These are phyloP conservation scores for Chiloscyllium plagiosum DNA, from an alignment of 2,113 vertebrate genomes.

Conservation along the genomic window DNA sequence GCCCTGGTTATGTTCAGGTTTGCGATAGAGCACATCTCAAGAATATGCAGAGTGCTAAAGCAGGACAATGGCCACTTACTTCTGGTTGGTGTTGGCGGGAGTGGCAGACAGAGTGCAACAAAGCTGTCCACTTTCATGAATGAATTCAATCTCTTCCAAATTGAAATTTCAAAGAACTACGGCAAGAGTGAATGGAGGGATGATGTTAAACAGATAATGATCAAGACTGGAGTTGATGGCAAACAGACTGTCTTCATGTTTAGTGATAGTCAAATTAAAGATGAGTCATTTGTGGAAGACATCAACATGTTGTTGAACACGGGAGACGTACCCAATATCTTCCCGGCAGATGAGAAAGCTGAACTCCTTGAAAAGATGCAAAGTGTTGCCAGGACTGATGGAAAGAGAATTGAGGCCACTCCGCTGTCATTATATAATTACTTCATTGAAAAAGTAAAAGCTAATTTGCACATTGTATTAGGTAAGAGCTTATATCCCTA, in stretches of 20 bases:
- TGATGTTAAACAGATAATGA: constrained; percentile 77
- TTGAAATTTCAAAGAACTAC: constrained; percentile 80
- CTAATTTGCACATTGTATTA: constrained; percentile 83
- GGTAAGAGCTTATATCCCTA: constrained; percentile 53
- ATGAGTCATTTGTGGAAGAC: constrained; percentile 80
- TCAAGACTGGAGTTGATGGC: constrained; percentile 65
- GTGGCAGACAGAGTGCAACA: constrained; percentile 74
- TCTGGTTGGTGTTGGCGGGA: constrained; percentile 78
- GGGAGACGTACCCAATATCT: constrained; percentile 82
- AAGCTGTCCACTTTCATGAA: constrained; percentile 80
- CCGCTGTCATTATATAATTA: constrained; percentile 80
- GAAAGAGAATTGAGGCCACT: constrained; percentile 68
- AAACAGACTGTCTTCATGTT: constrained; percentile 73
- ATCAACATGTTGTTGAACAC: constrained; percentile 86
- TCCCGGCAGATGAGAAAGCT: constrained; percentile 76
- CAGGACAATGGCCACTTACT: constrained; percentile 80
- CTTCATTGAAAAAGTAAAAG: constrained; percentile 79
- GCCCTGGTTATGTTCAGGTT: constrained; percentile 86
- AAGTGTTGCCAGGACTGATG: constrained; percentile 60
- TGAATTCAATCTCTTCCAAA: constrained; percentile 71
- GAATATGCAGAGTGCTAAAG: constrained; percentile 81
- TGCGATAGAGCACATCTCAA: constrained; percentile 83
- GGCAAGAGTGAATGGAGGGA: constrained; percentile 72
- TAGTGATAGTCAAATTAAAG: constrained; percentile 79
- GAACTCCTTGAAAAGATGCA: constrained; percentile 83